Evolutionary conservation across 2,888 invertebrate genomes (phyloP).

Genomic region (Sesia apiformis): DNA sequence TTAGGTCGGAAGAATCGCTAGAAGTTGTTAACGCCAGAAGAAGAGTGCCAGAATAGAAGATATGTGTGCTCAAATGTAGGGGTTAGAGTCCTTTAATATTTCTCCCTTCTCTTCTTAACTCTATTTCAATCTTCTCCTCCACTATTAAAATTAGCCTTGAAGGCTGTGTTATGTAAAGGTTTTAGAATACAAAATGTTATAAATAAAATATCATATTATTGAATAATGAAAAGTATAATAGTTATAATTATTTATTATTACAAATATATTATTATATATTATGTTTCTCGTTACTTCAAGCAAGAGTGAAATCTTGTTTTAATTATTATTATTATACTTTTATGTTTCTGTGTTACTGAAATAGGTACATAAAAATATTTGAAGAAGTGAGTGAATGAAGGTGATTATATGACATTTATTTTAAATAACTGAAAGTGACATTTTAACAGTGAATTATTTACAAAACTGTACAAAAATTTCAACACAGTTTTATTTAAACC

Average conservation of each 20-base stretch:
- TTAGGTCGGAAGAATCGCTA: no score
- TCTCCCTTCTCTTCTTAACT: slow-evolving; percentile 31
- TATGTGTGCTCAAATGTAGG: slow-evolving; percentile 61
- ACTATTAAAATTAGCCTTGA: slow-evolving; percentile 42
- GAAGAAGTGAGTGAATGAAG: no score
- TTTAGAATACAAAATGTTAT: slow-evolving; percentile 13
- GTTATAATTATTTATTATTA: no score
- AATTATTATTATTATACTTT: neutral
- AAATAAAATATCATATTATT: neutral
- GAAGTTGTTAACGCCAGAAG: no score
- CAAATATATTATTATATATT: no score
- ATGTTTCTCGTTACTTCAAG: neutral
- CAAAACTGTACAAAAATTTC: no score
- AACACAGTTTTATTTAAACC: no score
- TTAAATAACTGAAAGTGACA: no score
- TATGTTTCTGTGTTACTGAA: no score
- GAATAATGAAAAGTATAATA: neutral
- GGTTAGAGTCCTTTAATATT: slow-evolving; percentile 30
- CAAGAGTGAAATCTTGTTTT: neutral
- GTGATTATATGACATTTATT: no score
- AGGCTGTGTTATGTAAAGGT: slow-evolving; percentile 52
- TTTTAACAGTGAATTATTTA: no score
- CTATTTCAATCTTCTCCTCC: slow-evolving; percentile 27
- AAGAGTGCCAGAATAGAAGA: slow-evolving; percentile 4
- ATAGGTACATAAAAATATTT: no score